phyloP scores from a whole-genome alignment of 1,140 invertebrate genomes.

The Calliopsis andreniformis region DNA sequence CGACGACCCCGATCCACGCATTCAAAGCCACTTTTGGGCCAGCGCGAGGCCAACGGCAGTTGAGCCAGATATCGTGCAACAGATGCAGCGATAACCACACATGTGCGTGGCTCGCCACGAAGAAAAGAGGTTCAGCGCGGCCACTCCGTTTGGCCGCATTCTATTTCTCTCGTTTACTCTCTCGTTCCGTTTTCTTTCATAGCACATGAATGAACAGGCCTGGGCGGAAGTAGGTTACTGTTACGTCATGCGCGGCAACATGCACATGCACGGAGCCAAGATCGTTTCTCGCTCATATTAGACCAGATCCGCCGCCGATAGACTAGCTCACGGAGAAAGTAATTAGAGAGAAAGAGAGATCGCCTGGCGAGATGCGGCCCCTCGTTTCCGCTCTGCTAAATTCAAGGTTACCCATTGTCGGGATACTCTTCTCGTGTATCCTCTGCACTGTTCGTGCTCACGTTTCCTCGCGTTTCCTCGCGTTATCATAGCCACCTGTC shows the following conservation, averaged over 20 bases:
- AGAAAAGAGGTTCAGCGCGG: constrained; percentile 9
- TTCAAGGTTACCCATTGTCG: constrained; percentile 76
- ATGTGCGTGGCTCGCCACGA: constrained; percentile 15
- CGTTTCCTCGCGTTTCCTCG: background rate
- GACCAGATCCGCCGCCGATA: constrained; percentile 69
- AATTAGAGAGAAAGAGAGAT: constrained; percentile 71
- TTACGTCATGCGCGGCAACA: constrained; percentile 70
- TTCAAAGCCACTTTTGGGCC: constrained; percentile 23
- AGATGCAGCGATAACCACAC: constrained; percentile 53
- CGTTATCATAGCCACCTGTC: no score
- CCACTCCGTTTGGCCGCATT: constrained; percentile 41
- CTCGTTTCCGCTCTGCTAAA: constrained; percentile 78
- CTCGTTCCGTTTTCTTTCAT: constrained; percentile 50
- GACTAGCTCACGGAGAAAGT: constrained; percentile 74
- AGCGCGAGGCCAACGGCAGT: constrained; percentile 2
- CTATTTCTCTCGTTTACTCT: constrained; percentile 34
- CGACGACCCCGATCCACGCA: no score
- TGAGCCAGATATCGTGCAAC: constrained; percentile 33
- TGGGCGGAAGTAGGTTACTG: constrained; percentile 74
- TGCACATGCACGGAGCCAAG: constrained; percentile 29
- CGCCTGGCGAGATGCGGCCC: constrained; percentile 13
- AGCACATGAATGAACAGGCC: constrained; percentile 70
- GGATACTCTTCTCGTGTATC: constrained; percentile 59
- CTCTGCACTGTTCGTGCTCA: background rate
- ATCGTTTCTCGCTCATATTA: constrained; percentile 74